These are phyloP conservation scores for Perizoma flavofasciatum DNA, from an alignment of 2,888 invertebrate species.

Conservation along the genomic window DNA sequence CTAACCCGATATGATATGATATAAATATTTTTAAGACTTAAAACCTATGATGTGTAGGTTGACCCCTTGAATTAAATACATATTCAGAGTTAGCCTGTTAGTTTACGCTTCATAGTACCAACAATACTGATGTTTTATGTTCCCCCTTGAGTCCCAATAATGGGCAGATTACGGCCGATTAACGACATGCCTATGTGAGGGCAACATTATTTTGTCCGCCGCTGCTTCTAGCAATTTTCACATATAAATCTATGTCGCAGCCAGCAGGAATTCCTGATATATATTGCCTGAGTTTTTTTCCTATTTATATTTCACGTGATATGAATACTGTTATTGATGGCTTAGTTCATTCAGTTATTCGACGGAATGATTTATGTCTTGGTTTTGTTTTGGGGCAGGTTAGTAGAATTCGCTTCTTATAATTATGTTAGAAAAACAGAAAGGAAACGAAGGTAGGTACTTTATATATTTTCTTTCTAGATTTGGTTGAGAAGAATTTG, in stretches of 20 bases:
- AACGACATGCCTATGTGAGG: not conserved
- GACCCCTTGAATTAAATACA: too few species aligned
- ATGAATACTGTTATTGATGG: conserved; percentile 61
- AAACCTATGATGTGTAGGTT: too few species aligned
- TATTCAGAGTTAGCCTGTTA: too few species aligned
- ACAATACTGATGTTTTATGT: too few species aligned
- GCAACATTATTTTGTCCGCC: not conserved
- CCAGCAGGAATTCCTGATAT: conserved; percentile 54
- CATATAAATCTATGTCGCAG: conserved; percentile 59
- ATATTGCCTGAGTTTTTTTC: conserved; percentile 50
- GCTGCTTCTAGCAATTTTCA: conserved; percentile 47
- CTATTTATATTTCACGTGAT: conserved; percentile 42
- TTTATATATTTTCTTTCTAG: too few species aligned
- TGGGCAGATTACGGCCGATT: not conserved
- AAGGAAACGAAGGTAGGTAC: not conserved
- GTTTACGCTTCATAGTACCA: too few species aligned
- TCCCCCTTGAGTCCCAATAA: too few species aligned
- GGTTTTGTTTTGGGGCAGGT: conserved; percentile 18
- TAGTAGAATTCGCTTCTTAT: not conserved
- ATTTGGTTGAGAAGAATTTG: too few species aligned
- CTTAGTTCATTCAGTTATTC: conserved; percentile 36
- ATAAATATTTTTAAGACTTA: too few species aligned
- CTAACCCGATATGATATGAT: too few species aligned
- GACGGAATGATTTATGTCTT: conserved; percentile 19
- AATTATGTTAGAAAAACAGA: not conserved